Evolutionary conservation across 30 jellyfish, hydroid and myxozoan genomes (phyloP).

Genomic region (Nemopilema nomurai): DNA sequence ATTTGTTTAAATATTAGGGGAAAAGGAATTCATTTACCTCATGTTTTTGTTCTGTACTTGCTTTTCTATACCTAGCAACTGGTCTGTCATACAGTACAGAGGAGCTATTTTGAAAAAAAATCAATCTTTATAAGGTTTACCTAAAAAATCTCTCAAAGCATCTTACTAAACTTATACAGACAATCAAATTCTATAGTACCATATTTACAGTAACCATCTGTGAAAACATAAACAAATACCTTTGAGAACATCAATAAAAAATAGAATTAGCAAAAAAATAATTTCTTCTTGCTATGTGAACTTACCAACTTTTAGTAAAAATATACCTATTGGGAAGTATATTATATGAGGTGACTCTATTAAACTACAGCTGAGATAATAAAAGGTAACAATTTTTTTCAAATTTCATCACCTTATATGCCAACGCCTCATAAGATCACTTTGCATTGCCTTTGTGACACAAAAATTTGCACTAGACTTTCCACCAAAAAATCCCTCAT

Average conservation of each 20-base stretch:
- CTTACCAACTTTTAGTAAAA: too few species aligned
- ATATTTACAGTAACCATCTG: too few species aligned
- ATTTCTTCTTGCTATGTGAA: too few species aligned
- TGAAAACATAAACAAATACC: too few species aligned
- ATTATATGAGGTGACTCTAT: too few species aligned
- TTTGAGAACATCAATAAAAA: too few species aligned
- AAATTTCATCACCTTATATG: constrained; percentile 46
- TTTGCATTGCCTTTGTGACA: constrained; percentile 93
- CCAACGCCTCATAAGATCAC: constrained; percentile 74
- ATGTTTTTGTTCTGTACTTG: constrained; percentile 71
- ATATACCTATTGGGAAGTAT: too few species aligned
- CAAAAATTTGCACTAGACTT: constrained; percentile 83
- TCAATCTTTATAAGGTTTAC: background rate
- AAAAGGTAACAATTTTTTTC: background rate
- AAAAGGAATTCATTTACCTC: constrained; percentile 40
- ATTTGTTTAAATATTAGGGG: too few species aligned
- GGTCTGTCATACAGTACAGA: constrained; percentile 89
- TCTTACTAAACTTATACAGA: background rate
- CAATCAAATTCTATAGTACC: too few species aligned
- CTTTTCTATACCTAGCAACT: constrained; percentile 53
- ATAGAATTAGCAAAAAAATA: too few species aligned
- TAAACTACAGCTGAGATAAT: too few species aligned
- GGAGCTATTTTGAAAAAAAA: constrained; percentile 49
- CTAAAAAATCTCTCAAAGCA: too few species aligned
- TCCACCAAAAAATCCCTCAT: constrained; percentile 85